Conservation (phyloP, 2,888 invertebrate species). For the Lochmaea capreae region DNA sequence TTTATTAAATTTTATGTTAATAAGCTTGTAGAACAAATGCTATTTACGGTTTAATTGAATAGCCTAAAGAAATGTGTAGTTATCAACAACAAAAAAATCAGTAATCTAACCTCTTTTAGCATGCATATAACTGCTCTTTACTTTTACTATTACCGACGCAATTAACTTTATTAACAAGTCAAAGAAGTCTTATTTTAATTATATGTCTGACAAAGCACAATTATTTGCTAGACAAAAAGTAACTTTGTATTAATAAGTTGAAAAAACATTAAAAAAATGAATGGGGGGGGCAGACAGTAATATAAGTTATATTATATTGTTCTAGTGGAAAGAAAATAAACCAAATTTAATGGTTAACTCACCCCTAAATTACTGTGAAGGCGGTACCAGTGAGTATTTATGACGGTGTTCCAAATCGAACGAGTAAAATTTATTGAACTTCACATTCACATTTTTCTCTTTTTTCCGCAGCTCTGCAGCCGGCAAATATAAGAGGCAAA, state of each 20-base stretch:
- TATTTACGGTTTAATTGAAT: neutral
- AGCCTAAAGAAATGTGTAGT: neutral
- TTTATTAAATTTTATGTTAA: neutral
- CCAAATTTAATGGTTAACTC: too few species aligned
- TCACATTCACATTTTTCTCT: too few species aligned
- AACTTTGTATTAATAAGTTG: slow-evolving; percentile 29
- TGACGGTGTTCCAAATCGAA: too few species aligned
- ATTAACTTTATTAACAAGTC: slow-evolving; percentile 1
- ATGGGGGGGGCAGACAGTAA: slow-evolving; percentile 16
- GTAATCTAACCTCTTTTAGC: neutral
- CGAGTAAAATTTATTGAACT: too few species aligned
- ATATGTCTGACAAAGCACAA: neutral
- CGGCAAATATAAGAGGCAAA: too few species aligned
- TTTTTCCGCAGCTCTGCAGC: too few species aligned
- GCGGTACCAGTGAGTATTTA: too few species aligned
- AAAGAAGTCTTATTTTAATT: slow-evolving; percentile 3
- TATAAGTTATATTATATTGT: slow-evolving; percentile 5
- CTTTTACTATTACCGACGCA: neutral
- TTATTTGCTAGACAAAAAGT: neutral
- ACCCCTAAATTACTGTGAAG: too few species aligned
- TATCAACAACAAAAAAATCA: neutral
- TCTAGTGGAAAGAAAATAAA: slow-evolving; percentile 10
- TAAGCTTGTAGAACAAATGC: neutral
- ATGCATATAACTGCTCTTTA: neutral
- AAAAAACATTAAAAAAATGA: slow-evolving; percentile 18